Evolutionary conservation across 2,888 invertebrate species (phyloP), one percentile per base, ranked within the genome.

Genomic region (Zootermopsis nevadensis): DNA sequence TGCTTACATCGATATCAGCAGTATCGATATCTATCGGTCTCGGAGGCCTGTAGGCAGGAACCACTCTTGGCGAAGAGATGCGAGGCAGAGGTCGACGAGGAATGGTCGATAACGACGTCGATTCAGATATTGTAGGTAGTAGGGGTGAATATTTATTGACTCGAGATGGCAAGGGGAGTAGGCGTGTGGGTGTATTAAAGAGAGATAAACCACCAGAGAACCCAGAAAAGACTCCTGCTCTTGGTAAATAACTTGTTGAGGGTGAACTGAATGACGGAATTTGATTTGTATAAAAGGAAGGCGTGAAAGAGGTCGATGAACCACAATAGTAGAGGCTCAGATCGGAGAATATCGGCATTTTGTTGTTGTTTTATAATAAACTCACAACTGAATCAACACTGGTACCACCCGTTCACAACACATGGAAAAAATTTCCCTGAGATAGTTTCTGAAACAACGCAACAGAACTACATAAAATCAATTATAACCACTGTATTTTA

Each of bases 1-100:
- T 92, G 0, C 95, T 95, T 0, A 97, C 96, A 88, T 97, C 96
- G 86, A 97, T 97, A 88, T 96, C 95, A 48, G 95, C 95, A 3
- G 96, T 96, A 88, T 96, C 95, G 85, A 96, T 95, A 86, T 93
- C 92, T 80, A 94, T 93, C 1, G 95, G 95, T 81, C 94, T 92
- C 2, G 93, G 90, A 2, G 91, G 83, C 15, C 83, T 83, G 77
- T 80, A 85, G n/a, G 83, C 10, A 31, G 72, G 31, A 69, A 53
- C 30, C 69, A 81, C 15, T 22, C 84, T 38, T 19, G 84, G 85
- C 0, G 84, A 84, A 1, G 81, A 82, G 30, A 83, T 80, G 22
- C 84, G 82, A 31, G 55, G 60, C 10, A 69, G 60, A 38, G 81
- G 80, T 27, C 74, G 72, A 35, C 80, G 80, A 8, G 72, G 69